Conservation (phyloP, 2,113 vertebrate genomes). For the Thalassarche chlororhynchos region DNA sequence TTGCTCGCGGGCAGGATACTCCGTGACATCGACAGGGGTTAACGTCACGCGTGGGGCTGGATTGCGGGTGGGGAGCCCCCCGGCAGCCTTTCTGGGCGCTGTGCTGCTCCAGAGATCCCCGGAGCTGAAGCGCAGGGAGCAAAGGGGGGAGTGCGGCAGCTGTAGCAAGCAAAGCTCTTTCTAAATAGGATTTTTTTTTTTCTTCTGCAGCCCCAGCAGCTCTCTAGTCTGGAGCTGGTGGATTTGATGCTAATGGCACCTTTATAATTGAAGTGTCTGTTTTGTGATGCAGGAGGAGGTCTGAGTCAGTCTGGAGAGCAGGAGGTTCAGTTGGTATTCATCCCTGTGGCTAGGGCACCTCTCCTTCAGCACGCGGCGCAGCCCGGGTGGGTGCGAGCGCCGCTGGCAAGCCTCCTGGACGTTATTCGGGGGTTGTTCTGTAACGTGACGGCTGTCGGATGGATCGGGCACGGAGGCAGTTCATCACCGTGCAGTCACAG, state of each 20-base stretch:
- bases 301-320: not conserved
- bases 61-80: not conserved
- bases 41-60: not conserved
- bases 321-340: not conserved
- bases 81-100: not conserved
- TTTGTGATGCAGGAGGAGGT: not conserved
- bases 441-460: not conserved
- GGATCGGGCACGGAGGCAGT: not conserved
- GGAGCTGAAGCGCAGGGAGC: not conserved
- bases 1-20: not conserved
- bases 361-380: fast-evolving
- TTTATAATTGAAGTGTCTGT: not conserved
- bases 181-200: not conserved
- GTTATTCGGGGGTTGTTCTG: fast-evolving
- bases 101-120: not conserved
- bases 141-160: not conserved
- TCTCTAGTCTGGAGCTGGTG: not conserved
- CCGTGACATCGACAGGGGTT: not conserved
- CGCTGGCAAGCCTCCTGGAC: not conserved
- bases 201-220: not conserved
- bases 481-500: fast-evolving
- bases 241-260: conserved; percentile 1
- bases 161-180: not conserved
- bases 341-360: not conserved
- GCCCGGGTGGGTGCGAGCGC: not conserved